phyloP scores from a whole-genome alignment of 2,888 invertebrate species.

The Lasiommata megera region DNA sequence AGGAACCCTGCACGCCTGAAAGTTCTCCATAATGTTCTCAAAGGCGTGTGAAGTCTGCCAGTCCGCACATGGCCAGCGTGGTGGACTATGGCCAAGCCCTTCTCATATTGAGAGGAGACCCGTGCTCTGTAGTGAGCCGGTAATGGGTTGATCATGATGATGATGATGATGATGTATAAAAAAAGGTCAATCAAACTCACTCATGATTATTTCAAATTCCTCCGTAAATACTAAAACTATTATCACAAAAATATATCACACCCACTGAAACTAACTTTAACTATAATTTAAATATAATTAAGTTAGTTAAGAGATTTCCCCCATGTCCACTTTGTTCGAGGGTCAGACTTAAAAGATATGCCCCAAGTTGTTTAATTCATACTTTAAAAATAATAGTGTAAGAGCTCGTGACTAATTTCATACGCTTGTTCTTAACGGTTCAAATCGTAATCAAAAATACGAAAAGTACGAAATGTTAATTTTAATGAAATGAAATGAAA shows the following conservation, averaged over 20 bases:
- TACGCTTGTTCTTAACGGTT: neutral
- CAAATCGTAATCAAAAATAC: no score
- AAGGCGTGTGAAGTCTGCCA: no score
- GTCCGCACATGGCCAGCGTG: no score
- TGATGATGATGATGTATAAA: no score
- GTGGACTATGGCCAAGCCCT: no score
- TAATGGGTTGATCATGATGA: no score
- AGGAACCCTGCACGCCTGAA: no score
- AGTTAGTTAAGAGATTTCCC: neutral
- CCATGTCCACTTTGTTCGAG: conserved; percentile 13
- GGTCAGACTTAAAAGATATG: conserved; percentile 17
- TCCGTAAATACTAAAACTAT: neutral
- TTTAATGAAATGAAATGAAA: no score
- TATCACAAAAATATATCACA: conserved; percentile 14
- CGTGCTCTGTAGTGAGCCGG: no score
- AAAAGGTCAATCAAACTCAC: conserved; percentile 4
- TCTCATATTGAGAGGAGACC: no score
- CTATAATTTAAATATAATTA: neutral
- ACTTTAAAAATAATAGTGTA: neutral
- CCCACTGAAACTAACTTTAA: neutral
- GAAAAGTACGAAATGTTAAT: no score
- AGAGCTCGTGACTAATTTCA: neutral
- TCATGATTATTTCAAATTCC: conserved; percentile 3
- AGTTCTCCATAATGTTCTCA: no score
- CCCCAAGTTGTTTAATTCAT: neutral